A percentile compares a stretch with the other conserved stretches of the same genome.
Conservation (phyloP, 2,888 invertebrate genomes). For the Cantharis rustica region DNA sequence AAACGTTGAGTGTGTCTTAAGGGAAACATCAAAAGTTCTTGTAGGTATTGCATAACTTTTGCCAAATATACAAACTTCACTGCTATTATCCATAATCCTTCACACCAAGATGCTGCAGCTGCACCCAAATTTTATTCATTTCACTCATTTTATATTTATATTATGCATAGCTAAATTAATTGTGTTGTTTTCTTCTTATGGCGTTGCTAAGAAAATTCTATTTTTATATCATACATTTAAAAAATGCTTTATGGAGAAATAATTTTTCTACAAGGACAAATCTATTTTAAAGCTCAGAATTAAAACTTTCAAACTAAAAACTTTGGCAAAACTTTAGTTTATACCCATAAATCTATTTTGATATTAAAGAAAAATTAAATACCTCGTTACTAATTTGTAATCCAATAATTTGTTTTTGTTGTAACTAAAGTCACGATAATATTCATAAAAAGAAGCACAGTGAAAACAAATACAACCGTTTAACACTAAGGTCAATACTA, state of each 20-base stretch:
- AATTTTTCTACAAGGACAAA: background rate
- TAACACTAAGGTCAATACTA: background rate
- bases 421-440: background rate
- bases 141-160: background rate
- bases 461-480: background rate
- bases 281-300: background rate
- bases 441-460: background rate
- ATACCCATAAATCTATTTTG: background rate
- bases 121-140: background rate
- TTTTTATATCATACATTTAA: too few species aligned
- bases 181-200: background rate
- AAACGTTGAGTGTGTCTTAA: background rate
- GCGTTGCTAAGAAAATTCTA: too few species aligned
- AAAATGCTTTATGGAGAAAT: background rate
- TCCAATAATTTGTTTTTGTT: background rate
- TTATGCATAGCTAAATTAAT: background rate
- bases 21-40: background rate
- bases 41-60: background rate
- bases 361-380: background rate
- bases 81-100: background rate
- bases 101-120: background rate
- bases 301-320: background rate
- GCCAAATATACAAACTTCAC: background rate
- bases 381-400: background rate
- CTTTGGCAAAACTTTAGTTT: background rate